Base-by-base conservation (phyloP, 37 sponge, comb jelly and placozoan genomes). In the Axinella damicornis region DNA sequence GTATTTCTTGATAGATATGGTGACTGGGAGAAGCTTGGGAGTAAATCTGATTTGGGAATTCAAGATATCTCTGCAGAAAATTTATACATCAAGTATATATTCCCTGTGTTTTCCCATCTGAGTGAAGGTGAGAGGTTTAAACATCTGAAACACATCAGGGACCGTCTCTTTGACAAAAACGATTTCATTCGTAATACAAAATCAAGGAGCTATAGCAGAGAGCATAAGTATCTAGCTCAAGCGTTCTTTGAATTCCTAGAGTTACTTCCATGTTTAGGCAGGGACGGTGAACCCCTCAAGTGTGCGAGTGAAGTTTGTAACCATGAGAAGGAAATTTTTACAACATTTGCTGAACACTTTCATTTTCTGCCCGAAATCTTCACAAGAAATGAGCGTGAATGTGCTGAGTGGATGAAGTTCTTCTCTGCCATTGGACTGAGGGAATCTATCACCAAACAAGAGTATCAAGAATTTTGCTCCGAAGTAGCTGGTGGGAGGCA, bases 1-100 rank as follows among this genome's bases (percentile, higher is more conserved):
- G 71, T 81, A 2, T 90, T 90, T 41, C 61, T 90, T 0, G 71
- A 74, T 38, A 21, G 40, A 40, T 2, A 74, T 52, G 74, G 74
- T 40, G 22, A 40, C n/a, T 74, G 74, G 74, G 24, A 2, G 2
- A 39, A 40, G 5, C 56, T 74, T n/a, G 53, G 74, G 17, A 2
- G 11, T 74, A 12, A 39, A n/a, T n/a, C n/a, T 27, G 24, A 27
- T 28, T 39, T 74, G 19, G 31, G 2, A 27, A 27, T 40, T 4
- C 1, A 25, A 74, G 9, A 5, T 40, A 53, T 74, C 2, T 18
- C 5, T 74, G 25, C 53, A 27, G 28, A 40, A 27, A 1, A 34
- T 2, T 4, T 74, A 5, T 74, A 74, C 40, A 25, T 27, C 19
- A 20, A 52, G 6, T 53, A 40, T 15, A 74, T 74, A 5, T 74